These are phyloP conservation scores for Columbina picui DNA, from an alignment of 2,113 vertebrate genomes.

Conservation along the genomic window DNA sequence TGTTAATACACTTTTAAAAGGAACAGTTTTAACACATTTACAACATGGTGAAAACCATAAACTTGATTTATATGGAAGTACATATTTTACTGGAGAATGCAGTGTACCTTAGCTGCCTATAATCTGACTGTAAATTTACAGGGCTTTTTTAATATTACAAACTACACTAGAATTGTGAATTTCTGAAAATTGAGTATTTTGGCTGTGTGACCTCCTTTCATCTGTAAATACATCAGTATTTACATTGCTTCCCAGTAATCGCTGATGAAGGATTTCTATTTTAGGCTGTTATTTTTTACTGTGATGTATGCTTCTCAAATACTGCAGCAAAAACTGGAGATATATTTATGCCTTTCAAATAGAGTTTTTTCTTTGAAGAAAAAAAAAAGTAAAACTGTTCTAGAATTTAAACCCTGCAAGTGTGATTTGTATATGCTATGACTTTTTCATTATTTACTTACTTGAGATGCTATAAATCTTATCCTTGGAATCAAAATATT, in stretches of 20 bases:
- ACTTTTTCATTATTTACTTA: slow-evolving; percentile 41
- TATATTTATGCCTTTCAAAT: not conserved
- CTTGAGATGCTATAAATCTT: slow-evolving; percentile 22
- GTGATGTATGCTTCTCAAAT: not conserved
- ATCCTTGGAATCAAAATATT: slow-evolving; percentile 27
- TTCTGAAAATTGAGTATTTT: slow-evolving; percentile 38
- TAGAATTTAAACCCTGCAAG: not conserved
- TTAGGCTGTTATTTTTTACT: slow-evolving; percentile 5
- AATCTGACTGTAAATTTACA: slow-evolving; percentile 29
- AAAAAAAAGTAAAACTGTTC: not conserved
- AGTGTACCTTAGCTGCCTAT: slow-evolving; percentile 23
- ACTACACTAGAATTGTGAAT: not conserved
- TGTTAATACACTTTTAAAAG: slow-evolving; percentile 39
- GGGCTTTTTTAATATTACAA: not conserved
- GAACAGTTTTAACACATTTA: slow-evolving; percentile 36
- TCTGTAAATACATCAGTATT: slow-evolving; percentile 37
- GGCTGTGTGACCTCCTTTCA: slow-evolving; percentile 20
- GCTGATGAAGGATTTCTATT: slow-evolving; percentile 52
- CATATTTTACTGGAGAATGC: slow-evolving; percentile 35
- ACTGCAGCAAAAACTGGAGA: slow-evolving; percentile 7
- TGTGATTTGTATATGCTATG: slow-evolving; percentile 11
- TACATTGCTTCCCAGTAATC: slow-evolving; percentile 11
- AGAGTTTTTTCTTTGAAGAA: not conserved
- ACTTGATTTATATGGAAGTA: slow-evolving; percentile 50
- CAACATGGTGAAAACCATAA: slow-evolving; percentile 9